phyloP scores from a whole-genome alignment of 2,797 vertebrate species.

The Betta splendens region DNA sequence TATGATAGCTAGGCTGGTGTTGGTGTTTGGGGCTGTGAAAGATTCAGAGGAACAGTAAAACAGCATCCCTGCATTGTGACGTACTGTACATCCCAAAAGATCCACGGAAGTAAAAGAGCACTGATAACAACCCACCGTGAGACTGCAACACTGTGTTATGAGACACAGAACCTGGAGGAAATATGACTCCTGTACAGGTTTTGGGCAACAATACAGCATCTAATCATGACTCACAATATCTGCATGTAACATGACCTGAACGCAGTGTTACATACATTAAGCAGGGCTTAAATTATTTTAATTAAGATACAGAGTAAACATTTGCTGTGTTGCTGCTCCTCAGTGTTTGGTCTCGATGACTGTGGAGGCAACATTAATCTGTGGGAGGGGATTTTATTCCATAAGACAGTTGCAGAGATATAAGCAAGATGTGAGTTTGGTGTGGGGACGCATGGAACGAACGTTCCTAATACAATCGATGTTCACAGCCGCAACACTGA shows the following conservation, averaged over 20 bases:
- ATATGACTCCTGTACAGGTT: constrained; percentile 13
- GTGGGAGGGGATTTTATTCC: constrained; percentile 28
- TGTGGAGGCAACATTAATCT: constrained; percentile 23
- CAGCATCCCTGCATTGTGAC: constrained; percentile 6
- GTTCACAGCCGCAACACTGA: constrained; percentile 48
- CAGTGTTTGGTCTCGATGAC: constrained; percentile 21
- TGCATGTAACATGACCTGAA: neutral
- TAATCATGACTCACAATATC: constrained; percentile 4
- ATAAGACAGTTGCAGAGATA: constrained; percentile 29
- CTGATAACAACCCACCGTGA: constrained; percentile 27
- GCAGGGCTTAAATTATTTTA: constrained; percentile 11
- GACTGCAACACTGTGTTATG: constrained; percentile 38
- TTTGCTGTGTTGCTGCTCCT: constrained; percentile 29
- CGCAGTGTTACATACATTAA: constrained; percentile 11
- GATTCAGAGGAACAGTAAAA: neutral
- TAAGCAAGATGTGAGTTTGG: constrained; percentile 32
- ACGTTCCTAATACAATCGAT: constrained; percentile 39
- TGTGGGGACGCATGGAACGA: constrained; percentile 41
- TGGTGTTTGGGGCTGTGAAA: no score
- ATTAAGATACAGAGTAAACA: constrained; percentile 25
- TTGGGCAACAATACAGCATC: constrained; percentile 4
- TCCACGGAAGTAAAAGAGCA: constrained; percentile 24
- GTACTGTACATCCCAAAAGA: constrained; percentile 24
- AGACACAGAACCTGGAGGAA: constrained; percentile 26
- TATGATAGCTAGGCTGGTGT: constrained; percentile 10